Conservation (phyloP, 2,113 vertebrate genomes). For the Otocyon megalotis region DNA sequence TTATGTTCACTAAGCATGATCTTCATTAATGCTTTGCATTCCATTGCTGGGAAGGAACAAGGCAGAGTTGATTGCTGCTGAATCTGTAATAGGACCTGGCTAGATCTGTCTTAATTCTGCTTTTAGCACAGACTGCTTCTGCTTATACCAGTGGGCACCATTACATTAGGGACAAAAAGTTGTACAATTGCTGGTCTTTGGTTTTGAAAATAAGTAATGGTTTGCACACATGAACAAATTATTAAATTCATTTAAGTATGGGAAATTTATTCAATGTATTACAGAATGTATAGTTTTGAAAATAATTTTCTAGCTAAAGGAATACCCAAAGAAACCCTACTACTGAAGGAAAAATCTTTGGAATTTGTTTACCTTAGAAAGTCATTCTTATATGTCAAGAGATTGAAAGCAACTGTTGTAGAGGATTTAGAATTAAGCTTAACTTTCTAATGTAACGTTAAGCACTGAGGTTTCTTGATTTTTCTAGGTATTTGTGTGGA, state of each 20-base stretch:
- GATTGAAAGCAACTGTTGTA: not conserved
- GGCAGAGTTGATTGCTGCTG: conserved; percentile 9
- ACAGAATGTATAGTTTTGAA: not conserved
- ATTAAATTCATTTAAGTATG: not conserved
- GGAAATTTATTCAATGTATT: conserved; percentile 29
- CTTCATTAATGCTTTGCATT: not conserved
- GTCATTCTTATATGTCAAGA: not conserved
- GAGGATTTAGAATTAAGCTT: conserved; percentile 2
- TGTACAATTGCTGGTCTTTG: not conserved
- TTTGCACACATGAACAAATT: conserved; percentile 1
- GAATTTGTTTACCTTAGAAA: conserved; percentile 57
- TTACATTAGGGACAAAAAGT: conserved; percentile 12
- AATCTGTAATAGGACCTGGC: not conserved
- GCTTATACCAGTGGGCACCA: not conserved
- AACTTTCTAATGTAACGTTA: conserved; percentile 50
- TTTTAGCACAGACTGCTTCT: not conserved
- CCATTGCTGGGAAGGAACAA: conserved; percentile 1
- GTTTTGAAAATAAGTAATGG: conserved; percentile 27
- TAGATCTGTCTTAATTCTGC: not conserved
- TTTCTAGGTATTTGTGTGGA: conserved; percentile 97
- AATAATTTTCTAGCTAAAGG: conserved; percentile 4
- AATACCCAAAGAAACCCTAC: not conserved
- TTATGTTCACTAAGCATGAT: conserved; percentile 35
- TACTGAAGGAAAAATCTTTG: conserved; percentile 5
- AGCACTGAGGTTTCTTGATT: conserved; percentile 74